Evolutionary conservation across 2,888 invertebrate genomes (phyloP), one percentile per base, ranked within the genome.

Genomic region (Trachelus tabidus): DNA sequence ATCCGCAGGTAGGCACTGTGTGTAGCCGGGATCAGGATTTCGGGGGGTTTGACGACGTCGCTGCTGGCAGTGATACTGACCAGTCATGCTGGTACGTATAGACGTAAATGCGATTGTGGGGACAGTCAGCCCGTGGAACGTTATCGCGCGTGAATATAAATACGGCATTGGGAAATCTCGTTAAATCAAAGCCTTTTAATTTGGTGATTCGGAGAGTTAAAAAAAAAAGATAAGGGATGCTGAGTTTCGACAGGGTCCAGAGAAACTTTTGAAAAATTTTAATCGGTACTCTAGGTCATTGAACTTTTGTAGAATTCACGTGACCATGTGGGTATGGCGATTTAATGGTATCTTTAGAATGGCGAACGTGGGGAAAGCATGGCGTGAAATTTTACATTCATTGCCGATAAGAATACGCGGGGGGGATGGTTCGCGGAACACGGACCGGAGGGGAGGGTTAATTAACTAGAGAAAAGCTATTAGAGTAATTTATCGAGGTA

Each of bases 391-490:
- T 71, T 71, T 71, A 71, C 33, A 9, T 56, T 56, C 56, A 23
- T 23, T 56, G 34, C 12, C 33, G 71, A 71, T 71, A 71, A 71
- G 31, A 71, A 71, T 23, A 23, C 71, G 33, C 12, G 71, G 9
- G 12, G 71, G 34, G 71, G n/a, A 15, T 33, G 31, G n/a, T 1
- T 34, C 33, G 31, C 33, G 71, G 34, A 34, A 4, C 31, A 2
- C 6, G 71, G 71, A 34, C 33, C 12, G 31, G 6, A 37, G 76
- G 76, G 77, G 77, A 73, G 76, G 81, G 78, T 85, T 85, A 85
- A 85, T 85, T 86, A 85, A 83, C 83, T 75, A 80, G 80, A 80
- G 83, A 76, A 81, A 82, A 80, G 85, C 83, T 83, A 85, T 85
- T 85, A 85, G 81, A 77, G 81, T 83, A 82, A 85, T 85, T 85